Evolutionary conservation across 2,888 invertebrate species (phyloP).

Genomic region (Julus scanicus): DNA sequence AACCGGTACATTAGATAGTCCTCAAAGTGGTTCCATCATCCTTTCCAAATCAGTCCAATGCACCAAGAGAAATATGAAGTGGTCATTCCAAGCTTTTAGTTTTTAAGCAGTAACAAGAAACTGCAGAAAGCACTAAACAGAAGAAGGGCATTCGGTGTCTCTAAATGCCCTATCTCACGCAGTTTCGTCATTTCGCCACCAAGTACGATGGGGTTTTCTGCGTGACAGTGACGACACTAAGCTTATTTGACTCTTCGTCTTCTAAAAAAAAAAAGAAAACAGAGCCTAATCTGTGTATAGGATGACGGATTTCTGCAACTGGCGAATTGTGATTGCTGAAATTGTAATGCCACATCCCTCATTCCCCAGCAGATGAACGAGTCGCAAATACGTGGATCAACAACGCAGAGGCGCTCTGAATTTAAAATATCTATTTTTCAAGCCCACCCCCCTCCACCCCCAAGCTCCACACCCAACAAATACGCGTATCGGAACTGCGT

Average conservation of each 20-base stretch:
- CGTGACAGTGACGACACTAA: background rate
- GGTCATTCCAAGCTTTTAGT: background rate
- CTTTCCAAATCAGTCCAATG: background rate
- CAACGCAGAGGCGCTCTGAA: background rate
- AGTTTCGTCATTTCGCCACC: background rate
- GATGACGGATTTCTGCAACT: background rate
- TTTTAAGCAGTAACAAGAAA: background rate
- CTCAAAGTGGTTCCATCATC: background rate
- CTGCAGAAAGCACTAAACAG: background rate
- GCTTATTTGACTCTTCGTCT: no score
- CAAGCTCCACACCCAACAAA: background rate
- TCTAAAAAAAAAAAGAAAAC: background rate
- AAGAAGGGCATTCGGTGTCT: background rate
- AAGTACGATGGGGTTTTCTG: background rate
- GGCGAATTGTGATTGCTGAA: background rate
- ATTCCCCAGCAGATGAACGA: background rate
- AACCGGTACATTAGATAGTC: background rate
- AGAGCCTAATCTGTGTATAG: background rate
- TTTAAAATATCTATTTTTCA: background rate
- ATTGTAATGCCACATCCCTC: background rate
- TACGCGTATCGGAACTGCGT: background rate
- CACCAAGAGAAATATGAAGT: background rate
- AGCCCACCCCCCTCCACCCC: background rate
- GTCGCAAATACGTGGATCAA: slow-evolving; percentile 1
- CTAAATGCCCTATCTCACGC: background rate